Evolutionary conservation across 2,888 invertebrate species (phyloP).

Genomic region (Trachelus troglodyta): DNA sequence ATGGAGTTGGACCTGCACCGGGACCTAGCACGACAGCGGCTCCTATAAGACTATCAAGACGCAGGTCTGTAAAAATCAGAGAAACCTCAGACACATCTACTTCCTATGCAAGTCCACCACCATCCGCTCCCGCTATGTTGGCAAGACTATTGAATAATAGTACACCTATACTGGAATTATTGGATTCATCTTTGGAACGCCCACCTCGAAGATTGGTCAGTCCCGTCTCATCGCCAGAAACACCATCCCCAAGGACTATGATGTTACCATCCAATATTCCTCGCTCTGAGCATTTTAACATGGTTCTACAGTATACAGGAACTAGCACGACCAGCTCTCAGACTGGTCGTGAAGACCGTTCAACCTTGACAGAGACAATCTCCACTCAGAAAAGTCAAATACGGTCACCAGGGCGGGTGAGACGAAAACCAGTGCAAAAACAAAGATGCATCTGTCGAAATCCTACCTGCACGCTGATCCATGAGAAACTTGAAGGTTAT

Average conservation of each 20-base stretch:
- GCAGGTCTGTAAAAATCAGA: conserved; percentile 25
- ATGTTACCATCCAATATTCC: conserved; percentile 57
- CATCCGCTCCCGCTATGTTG: conserved; percentile 27
- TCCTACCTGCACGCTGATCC: conserved; percentile 48
- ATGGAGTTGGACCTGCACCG: background rate
- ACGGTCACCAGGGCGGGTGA: conserved; percentile 7
- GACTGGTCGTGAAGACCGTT: background rate
- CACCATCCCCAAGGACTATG: conserved; percentile 59
- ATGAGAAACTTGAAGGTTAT: conserved; percentile 39
- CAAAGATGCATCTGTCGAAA: conserved; percentile 47
- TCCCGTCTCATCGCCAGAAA: conserved; percentile 62
- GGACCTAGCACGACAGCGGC: background rate
- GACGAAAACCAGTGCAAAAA: conserved; percentile 1
- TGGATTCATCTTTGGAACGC: conserved; percentile 49
- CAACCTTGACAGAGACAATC: background rate
- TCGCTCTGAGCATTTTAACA: conserved; percentile 37
- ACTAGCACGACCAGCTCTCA: background rate
- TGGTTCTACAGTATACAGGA: conserved; percentile 33
- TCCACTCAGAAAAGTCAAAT: conserved; percentile 3
- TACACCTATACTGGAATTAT: conserved; percentile 56
- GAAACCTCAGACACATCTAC: conserved; percentile 61
- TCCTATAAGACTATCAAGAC: background rate
- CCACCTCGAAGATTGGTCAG: conserved; percentile 43
- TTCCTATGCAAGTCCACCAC: conserved; percentile 58
- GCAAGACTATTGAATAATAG: conserved; percentile 29